Percentiles rank a stretch among this genome's conserved stretches.
Evolutionary conservation across 2,888 invertebrate species (phyloP).

Genomic region (Diloba caeruleocephala): DNA sequence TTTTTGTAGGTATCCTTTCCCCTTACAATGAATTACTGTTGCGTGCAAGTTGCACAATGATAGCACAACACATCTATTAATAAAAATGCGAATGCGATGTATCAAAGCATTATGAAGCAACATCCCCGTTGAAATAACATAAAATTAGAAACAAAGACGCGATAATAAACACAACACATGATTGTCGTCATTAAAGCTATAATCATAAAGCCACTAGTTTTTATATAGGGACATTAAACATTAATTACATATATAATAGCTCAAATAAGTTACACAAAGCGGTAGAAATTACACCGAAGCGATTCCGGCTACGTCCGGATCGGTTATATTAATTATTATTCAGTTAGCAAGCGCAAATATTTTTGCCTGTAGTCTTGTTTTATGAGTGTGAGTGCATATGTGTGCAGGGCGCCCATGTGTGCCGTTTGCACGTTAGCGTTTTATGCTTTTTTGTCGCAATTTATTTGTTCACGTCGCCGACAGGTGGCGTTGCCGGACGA

Average conservation of each 20-base stretch:
- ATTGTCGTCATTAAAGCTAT: conserved; percentile 22
- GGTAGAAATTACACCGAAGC: conserved; percentile 57
- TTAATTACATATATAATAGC: conserved; percentile 44
- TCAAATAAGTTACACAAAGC: conserved; percentile 46
- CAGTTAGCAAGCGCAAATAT: conserved; percentile 75
- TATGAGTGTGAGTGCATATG: conserved; percentile 51
- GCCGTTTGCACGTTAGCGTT: conserved; percentile 59
- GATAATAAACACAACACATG: conserved; percentile 10
- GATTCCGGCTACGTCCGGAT: conserved; percentile 60
- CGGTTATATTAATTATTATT: conserved; percentile 71
- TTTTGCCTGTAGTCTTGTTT: conserved; percentile 64
- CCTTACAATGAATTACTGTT: too few relatives aligned
- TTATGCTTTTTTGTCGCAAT: conserved; percentile 62
- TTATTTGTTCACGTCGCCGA: conserved; percentile 77
- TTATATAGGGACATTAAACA: conserved; percentile 34
- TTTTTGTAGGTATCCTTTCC: too few relatives aligned
- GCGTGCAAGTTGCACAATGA: conserved; percentile 19
- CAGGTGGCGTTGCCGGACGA: conserved; percentile 80
- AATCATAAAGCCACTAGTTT: conserved; percentile 33
- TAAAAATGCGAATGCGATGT: conserved; percentile 16
- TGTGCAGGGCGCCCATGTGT: conserved; percentile 45
- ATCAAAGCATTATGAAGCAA: conserved; percentile 33
- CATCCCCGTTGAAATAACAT: conserved; percentile 12
- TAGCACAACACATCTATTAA: conserved; percentile 20
- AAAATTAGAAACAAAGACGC: conserved; percentile 8